A percentile compares a stretch with the other conserved stretches of the same genome.
phyloP scores from a whole-genome alignment of 2,888 invertebrate species.

The Drosophila merina region DNA sequence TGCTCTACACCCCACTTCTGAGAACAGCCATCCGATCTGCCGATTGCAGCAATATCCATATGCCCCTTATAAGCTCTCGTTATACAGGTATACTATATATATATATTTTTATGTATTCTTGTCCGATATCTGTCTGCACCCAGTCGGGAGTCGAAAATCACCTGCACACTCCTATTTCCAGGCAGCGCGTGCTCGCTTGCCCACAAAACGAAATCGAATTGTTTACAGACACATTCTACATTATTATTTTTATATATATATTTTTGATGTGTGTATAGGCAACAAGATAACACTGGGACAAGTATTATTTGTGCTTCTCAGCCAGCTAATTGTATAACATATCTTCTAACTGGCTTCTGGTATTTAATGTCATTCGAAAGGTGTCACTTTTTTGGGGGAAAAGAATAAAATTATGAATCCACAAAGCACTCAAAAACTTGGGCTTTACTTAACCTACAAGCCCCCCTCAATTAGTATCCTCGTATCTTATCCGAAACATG shows the following conservation, averaged over 20 bases:
- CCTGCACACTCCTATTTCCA: conserved; percentile 61
- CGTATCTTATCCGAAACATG: conserved; percentile 42
- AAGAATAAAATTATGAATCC: too few relatives aligned
- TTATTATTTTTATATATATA: conserved; percentile 29
- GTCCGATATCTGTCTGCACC: conserved; percentile 48
- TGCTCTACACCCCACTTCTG: conserved; percentile 23
- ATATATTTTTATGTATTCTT: conserved; percentile 24
- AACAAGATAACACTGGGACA: conserved; percentile 49
- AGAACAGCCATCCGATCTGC: conserved; percentile 41
- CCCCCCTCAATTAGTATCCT: conserved; percentile 30
- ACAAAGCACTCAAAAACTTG: neutral
- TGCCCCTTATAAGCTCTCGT: conserved; percentile 2
- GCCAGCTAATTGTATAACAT: conserved; percentile 46
- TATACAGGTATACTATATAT: conserved; percentile 8
- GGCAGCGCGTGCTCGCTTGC: conserved; percentile 67
- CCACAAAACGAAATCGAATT: conserved; percentile 29
- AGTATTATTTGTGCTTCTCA: conserved; percentile 40
- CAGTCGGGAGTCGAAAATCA: conserved; percentile 44
- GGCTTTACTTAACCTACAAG: too few relatives aligned
- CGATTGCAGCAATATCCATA: conserved; percentile 42
- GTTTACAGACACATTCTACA: conserved; percentile 44
- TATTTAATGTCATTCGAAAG: conserved; percentile 13
- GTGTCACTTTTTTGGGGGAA: neutral
- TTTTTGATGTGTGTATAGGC: conserved; percentile 18
- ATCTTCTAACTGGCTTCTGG: conserved; percentile 37